Evolutionary conservation across 2,797 vertebrate species (phyloP).

Genomic region (Artibeus jamaicensis): DNA sequence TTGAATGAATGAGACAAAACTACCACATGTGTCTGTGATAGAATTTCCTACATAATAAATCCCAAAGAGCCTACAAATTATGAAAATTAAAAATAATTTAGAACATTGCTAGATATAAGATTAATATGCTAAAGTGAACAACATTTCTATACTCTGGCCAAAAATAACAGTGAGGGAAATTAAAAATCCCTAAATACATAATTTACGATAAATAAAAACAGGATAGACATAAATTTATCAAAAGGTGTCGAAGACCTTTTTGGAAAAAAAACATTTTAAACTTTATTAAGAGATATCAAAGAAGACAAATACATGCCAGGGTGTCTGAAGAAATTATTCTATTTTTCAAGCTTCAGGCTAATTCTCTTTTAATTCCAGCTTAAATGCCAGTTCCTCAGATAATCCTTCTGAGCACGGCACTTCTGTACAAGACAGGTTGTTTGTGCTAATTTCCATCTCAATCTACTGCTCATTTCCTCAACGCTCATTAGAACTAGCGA

Average conservation of each 20-base stretch:
- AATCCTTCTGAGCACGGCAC: neutral
- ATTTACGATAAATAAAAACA: neutral
- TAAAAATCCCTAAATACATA: neutral
- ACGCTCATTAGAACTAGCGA: neutral
- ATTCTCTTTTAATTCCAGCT: neutral
- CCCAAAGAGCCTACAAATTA: neutral
- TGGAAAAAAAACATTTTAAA: neutral
- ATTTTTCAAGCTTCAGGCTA: neutral
- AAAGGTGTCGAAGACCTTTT: neutral
- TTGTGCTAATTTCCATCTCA: neutral
- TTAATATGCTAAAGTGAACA: neutral
- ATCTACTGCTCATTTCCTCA: neutral
- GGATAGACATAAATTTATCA: neutral
- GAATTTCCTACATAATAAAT: neutral
- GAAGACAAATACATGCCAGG: neutral
- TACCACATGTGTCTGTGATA: neutral
- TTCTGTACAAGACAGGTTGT: neutral
- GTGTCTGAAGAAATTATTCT: neutral
- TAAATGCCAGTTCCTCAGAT: neutral
- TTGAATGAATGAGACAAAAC: neutral
- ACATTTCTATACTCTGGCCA: neutral
- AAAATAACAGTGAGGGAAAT: neutral
- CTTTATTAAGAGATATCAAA: neutral
- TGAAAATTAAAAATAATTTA: constrained; percentile 13
- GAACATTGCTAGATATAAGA: neutral